phyloP scores from a whole-genome alignment of 2,113 vertebrate genomes.

The Coptodon bakossiorum region DNA sequence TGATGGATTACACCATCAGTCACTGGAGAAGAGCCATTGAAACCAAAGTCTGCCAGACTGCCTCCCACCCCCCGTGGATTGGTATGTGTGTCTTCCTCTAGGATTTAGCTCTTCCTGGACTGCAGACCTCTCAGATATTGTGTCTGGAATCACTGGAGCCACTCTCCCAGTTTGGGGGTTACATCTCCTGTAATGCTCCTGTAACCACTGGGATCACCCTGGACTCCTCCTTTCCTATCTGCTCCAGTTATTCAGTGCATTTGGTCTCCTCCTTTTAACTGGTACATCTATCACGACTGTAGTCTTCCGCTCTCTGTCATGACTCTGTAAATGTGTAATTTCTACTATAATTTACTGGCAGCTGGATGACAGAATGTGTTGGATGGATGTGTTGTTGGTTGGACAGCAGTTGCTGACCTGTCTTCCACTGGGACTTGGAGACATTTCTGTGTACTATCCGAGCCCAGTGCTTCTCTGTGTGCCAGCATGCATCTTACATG shows the following conservation, averaged over 20 bases:
- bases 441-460: background rate
- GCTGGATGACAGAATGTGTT: background rate
- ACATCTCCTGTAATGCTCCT: background rate
- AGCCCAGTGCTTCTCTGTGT: background rate
- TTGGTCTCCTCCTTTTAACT: background rate
- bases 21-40: background rate
- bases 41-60: background rate
- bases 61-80: background rate
- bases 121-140: background rate
- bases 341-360: background rate
- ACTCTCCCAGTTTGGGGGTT: background rate
- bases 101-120: background rate
- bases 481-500: background rate
- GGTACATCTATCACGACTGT: background rate
- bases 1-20: background rate
- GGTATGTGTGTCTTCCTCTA: background rate
- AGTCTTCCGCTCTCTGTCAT: background rate
- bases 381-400: background rate
- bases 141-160: background rate
- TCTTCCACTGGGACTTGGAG: background rate
- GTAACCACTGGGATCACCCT: background rate
- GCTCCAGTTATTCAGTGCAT: background rate
- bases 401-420: background rate
- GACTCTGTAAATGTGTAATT: background rate
- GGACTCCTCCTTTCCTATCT: background rate